These are phyloP conservation scores for Chaetodon trifasciatus DNA, from an alignment of 2,797 vertebrate species.

Conservation along the genomic window DNA sequence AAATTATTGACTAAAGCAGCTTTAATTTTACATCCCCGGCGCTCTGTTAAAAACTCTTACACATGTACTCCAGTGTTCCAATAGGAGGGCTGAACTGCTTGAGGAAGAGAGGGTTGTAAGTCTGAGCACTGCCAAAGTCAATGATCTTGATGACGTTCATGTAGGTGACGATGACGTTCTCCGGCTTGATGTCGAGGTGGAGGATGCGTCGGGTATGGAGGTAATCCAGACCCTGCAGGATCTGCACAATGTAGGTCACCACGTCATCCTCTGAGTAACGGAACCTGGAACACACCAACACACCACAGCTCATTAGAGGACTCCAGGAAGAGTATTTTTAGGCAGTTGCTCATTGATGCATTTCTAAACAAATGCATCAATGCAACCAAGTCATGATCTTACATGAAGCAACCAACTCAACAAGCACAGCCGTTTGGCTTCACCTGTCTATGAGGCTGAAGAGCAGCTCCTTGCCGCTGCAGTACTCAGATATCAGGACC, in stretches of 20 bases:
- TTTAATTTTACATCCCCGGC: background rate
- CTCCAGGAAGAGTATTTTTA: background rate
- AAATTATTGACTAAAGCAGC: background rate
- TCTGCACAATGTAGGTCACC: conserved; percentile 92
- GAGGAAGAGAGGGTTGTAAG: conserved; percentile 94
- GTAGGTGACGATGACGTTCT: conserved; percentile 93
- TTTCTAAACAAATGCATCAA: background rate
- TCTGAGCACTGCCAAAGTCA: conserved; percentile 96
- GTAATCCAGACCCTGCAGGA: conserved; percentile 96
- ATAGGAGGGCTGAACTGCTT: conserved; percentile 91
- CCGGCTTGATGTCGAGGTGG: conserved; percentile 97
- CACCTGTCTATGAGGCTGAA: conserved; percentile 96
- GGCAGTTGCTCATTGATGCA: background rate
- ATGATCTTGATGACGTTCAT: conserved; percentile 96
- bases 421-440: background rate
- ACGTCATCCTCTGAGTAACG: conserved; percentile 98
- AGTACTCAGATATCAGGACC: conserved; percentile 96
- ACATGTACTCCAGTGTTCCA: conserved; percentile 96
- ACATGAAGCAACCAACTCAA: background rate
- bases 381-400: background rate
- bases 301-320: background rate
- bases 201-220: conserved; percentile 92
- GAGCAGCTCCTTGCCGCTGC: conserved; percentile 95
- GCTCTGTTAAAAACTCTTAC: conserved; percentile 81
- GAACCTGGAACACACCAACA: conserved; percentile 85